phyloP scores from a whole-genome alignment of 2,888 invertebrate genomes.

The Pharmacophagus antenor region DNA sequence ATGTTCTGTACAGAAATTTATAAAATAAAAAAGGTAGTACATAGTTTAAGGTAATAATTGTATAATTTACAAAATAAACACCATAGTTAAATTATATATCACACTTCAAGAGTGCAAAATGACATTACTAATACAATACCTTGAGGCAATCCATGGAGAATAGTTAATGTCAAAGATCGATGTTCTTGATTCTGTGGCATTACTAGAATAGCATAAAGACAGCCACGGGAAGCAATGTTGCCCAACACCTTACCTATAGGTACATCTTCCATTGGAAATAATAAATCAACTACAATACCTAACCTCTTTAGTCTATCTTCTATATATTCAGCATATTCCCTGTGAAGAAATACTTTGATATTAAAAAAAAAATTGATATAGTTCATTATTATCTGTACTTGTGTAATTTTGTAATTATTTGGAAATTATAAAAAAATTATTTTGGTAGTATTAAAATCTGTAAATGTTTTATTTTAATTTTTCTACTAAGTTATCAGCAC shows the following conservation, averaged over 20 bases:
- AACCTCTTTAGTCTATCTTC: slow-evolving; percentile 89
- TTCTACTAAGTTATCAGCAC: too few relatives aligned
- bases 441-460: too few relatives aligned
- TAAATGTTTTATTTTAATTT: too few relatives aligned
- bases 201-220: slow-evolving; percentile 93
- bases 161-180: slow-evolving; percentile 92
- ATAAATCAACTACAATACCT: slow-evolving; percentile 90
- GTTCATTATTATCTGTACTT: too few relatives aligned
- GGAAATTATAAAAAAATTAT: too few relatives aligned
- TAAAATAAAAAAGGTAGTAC: neutral
- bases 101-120: neutral
- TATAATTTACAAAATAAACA: too few relatives aligned
- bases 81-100: too few relatives aligned
- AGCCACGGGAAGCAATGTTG: slow-evolving; percentile 93
- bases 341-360: slow-evolving; percentile 47
- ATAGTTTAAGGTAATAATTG: too few relatives aligned
- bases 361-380: slow-evolving; percentile 9
- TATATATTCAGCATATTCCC: slow-evolving; percentile 93
- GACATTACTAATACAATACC: too few relatives aligned
- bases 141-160: slow-evolving; percentile 94
- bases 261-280: slow-evolving; percentile 95
- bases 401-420: too few relatives aligned
- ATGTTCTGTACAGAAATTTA: slow-evolving; percentile 85
- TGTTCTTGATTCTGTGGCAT: slow-evolving; percentile 92
- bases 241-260: slow-evolving; percentile 88